Conservation (phyloP, 92 coral and sea anemone genomes). For the Pocillopora meandrina region DNA sequence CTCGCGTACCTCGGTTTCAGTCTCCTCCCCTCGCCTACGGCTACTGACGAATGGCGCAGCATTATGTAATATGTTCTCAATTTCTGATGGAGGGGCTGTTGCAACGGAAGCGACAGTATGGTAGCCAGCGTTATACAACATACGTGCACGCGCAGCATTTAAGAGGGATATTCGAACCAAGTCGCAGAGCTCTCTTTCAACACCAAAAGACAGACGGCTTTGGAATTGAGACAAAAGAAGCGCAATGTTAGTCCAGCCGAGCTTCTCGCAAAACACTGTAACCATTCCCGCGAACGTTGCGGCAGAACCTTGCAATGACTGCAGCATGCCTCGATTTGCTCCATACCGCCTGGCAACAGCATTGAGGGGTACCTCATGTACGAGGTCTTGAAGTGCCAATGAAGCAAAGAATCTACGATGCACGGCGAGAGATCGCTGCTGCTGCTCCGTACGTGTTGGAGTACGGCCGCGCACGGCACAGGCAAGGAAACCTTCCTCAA, state of each 20-base stretch:
- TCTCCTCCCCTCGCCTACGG: slow-evolving; percentile 82
- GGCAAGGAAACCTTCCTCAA: slow-evolving; percentile 80
- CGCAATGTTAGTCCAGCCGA: slow-evolving; percentile 93
- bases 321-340: slow-evolving; percentile 96
- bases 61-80: slow-evolving; percentile 81
- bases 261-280: slow-evolving; percentile 92
- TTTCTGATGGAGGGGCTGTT: slow-evolving; percentile 72
- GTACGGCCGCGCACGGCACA: slow-evolving; percentile 91
- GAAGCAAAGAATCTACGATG: slow-evolving; percentile 97
- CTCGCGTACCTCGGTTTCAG: slow-evolving; percentile 84
- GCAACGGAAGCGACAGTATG: slow-evolving; percentile 91
- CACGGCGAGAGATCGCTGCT: slow-evolving; percentile 81
- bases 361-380: slow-evolving; percentile 87
- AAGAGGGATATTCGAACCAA: slow-evolving; percentile 87
- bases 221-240: slow-evolving; percentile 92
- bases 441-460: slow-evolving; percentile 89
- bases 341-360: slow-evolving; percentile 91
- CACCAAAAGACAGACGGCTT: slow-evolving; percentile 93
- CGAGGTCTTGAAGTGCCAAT: slow-evolving; percentile 94
- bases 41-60: slow-evolving; percentile 94
- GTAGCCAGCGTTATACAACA: slow-evolving; percentile 93
- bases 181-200: slow-evolving; percentile 95
- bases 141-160: slow-evolving; percentile 98
- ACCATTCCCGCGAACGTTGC: slow-evolving; percentile 99
- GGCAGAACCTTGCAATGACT: slow-evolving; percentile 93